Evolutionary conservation across 2,797 vertebrate species (phyloP), one percentile per base, ranked within the genome.

Genomic region (Sebastes itinus): DNA sequence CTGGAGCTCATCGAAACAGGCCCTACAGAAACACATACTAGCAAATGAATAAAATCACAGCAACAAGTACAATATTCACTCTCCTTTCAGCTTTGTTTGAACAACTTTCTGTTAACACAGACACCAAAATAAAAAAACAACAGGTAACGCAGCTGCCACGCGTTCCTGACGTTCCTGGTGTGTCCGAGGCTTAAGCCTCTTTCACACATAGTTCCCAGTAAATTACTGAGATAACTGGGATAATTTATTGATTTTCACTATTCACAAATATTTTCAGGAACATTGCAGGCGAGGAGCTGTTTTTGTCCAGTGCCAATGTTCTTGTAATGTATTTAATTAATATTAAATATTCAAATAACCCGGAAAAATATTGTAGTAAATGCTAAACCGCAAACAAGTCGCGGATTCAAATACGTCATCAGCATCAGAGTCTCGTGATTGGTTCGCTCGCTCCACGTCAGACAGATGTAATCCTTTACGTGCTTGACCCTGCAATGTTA

Each of bases 1-100:
- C 79, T 99, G 98, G 28, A 99, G 95, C 68, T 97, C 96, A 89
- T 95, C 96, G 75, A 99, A 99, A 85, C 98, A 99, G 62, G 98
- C 97, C 92, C 98, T 99, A 12, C n/a, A 87, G 25, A 69, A 52
- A 76, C 12, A 86, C 11, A 72, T 6, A 54, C 5, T 23, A 12
- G 8, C 16, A 38, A 2, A 33, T 27, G 16, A 60, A 72, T 1
- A 10, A 28, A 62, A 77, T 64, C 13, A 49, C 4, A 66, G 38
- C 18, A 81, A 35, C 55, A 58, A 38, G 16, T 38, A 58, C 14
- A 38, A 42, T 22, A 18, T 55, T 69, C 27, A 32, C 66, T 68
- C 12, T 23, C 32, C 20, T 27, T 30, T 23, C 54, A 30, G 42
- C 2, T 49, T 42, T n/a, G 27, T 22, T 14, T 35, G 35, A 35